Base-by-base conservation (phyloP, 2,888 invertebrate species). In the Clepsis dumicolana region DNA sequence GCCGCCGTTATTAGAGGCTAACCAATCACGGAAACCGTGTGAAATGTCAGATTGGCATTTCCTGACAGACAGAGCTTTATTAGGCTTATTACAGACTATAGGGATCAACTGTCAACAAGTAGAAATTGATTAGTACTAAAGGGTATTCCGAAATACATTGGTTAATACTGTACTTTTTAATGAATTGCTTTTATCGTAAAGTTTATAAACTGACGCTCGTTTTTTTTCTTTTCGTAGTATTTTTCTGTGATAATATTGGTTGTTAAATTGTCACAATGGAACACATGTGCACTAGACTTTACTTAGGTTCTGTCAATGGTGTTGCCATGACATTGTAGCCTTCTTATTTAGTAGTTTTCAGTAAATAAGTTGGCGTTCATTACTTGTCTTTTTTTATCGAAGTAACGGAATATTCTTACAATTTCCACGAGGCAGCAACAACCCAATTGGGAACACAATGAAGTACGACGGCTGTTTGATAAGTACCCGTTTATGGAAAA, bases 31-130 rank as follows among this genome's bases (percentile, higher is more conserved):
- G 25, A 8, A n/a, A 3, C 24, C 62, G 62, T 67, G 62, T 67
- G 62, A 67, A 63, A 67, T 67, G 67, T 67, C 67, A 67, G 38
- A 62, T 62, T 66, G 66, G 66, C 66, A 56, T 56, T 62, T 62
- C 61, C 57, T 59, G 60, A 65, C 52, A 21, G 32, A 16, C 60
- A 50, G 62, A 67, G 67, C 67, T 67, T 67, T 67, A 63, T 67
- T 57, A 67, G 50, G 67, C 67, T 67, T 25, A 56, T 38, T 62
- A 57, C 62, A 67, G 56, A 67, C 67, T 56, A 38, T 27, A 29
- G 16, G 18, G 1, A 54, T 16, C 18, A n/a, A 24, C 29, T 21
- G 35, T 62, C 56, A 62, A 56, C 27, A 38, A 27, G 7, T 4
- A 7, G 50, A 48, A 21, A 57, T 25, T 57, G 38, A 16, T 50